Conservation (phyloP, 2,797 vertebrate genomes). For the Sebastes steindachneri region DNA sequence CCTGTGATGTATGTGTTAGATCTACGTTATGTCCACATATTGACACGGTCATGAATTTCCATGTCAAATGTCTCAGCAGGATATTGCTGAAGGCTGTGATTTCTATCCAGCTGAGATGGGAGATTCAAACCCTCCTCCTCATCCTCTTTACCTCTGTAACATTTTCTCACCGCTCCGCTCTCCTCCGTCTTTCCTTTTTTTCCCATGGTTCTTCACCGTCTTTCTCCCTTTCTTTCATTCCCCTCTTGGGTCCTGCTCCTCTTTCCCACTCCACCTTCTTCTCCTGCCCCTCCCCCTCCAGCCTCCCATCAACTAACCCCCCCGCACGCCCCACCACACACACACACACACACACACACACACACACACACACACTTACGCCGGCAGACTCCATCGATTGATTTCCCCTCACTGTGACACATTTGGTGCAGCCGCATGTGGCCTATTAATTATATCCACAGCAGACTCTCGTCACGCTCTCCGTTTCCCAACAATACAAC, state of each 20-base stretch:
- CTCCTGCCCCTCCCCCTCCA: conserved; percentile 22
- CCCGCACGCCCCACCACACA: neutral
- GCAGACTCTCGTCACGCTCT: conserved; percentile 77
- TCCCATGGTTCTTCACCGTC: conserved; percentile 10
- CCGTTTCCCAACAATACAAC: conserved; percentile 67
- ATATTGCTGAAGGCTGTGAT: conserved; percentile 64
- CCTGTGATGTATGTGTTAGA: conserved; percentile 66
- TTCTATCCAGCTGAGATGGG: conserved; percentile 58
- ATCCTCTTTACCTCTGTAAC: conserved; percentile 10
- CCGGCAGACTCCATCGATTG: conserved; percentile 79
- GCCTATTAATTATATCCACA: conserved; percentile 84
- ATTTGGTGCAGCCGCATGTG: conserved; percentile 82
- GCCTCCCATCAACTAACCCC: conserved; percentile 20
- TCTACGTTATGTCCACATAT: conserved; percentile 69
- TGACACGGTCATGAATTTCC: conserved; percentile 72
- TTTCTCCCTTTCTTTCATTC: conserved; percentile 16
- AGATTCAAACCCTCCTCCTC: conserved; percentile 8
- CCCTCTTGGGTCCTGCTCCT: conserved; percentile 33
- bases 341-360: conserved; percentile 6
- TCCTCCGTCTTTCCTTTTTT: conserved; percentile 15
- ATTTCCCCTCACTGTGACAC: conserved; percentile 82
- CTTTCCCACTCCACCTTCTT: conserved; percentile 31
- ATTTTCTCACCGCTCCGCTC: conserved; percentile 8
- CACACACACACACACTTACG: conserved; percentile 50
- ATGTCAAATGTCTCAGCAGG: conserved; percentile 73